Evolutionary conservation across 2,888 invertebrate species (phyloP).

Genomic region (Opisthograptis luteolata): DNA sequence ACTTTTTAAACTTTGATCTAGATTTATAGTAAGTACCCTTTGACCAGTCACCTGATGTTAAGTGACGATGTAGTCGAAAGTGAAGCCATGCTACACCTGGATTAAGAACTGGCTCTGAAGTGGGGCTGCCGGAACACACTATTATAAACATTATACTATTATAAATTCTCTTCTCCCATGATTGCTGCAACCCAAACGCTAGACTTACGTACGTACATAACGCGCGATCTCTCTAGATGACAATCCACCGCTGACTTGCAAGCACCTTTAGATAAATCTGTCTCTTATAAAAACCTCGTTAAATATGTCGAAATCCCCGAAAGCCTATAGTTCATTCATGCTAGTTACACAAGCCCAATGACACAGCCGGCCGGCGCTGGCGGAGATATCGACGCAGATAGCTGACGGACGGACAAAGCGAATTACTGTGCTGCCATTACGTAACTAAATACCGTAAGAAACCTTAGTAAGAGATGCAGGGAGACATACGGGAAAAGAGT

Average conservation of each 20-base stretch:
- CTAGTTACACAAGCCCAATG: conserved; percentile 1
- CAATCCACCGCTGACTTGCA: not conserved
- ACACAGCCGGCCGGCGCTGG: not conserved
- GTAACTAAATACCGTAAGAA: conserved; percentile 18
- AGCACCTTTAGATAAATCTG: not conserved
- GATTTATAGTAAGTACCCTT: too few species aligned
- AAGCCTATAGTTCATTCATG: not conserved
- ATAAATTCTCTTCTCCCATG: too few species aligned
- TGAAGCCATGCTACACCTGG: too few species aligned
- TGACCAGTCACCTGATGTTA: too few species aligned
- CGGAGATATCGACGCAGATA: conserved; percentile 12
- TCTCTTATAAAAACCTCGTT: not conserved
- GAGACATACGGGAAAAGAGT: not conserved
- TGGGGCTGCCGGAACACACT: too few species aligned
- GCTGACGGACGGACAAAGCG: conserved; percentile 9
- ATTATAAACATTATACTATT: too few species aligned
- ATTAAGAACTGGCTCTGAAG: too few species aligned
- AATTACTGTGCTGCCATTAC: conserved; percentile 4
- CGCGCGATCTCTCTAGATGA: not conserved
- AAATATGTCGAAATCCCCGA: not conserved
- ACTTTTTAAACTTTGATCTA: too few species aligned
- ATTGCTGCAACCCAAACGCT: too few species aligned
- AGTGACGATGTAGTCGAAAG: too few species aligned
- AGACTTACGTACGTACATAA: too few species aligned
- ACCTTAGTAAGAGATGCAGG: not conserved